Conservation (phyloP, 2,113 vertebrate genomes). For the Pangasianodon hypophthalmus region DNA sequence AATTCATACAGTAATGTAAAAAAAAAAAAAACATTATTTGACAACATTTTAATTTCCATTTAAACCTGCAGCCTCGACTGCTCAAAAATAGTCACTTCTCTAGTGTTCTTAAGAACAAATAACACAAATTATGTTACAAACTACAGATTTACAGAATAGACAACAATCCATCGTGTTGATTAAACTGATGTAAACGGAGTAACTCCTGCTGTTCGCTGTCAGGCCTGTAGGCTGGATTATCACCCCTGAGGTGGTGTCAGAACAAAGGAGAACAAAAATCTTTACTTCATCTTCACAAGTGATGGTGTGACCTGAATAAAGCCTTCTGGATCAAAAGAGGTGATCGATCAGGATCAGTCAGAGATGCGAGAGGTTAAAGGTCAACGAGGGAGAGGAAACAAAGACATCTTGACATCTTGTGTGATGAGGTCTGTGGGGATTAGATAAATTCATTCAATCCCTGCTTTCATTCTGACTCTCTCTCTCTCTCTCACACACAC, state of each 20-base stretch:
- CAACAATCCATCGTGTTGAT: not conserved
- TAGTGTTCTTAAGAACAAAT: not conserved
- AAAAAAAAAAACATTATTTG: not conserved
- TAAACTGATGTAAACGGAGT: not conserved
- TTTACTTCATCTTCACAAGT: not conserved
- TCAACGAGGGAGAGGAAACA: not conserved
- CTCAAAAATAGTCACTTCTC: not conserved
- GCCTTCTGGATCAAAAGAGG: not conserved
- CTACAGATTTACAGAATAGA: not conserved
- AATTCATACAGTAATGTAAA: not conserved
- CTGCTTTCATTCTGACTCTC: not conserved
- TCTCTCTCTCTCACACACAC: not conserved
- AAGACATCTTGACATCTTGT: not conserved
- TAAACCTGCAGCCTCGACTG: not conserved
- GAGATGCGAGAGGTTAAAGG: not conserved
- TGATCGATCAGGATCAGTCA: not conserved
- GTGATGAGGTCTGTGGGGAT: not conserved
- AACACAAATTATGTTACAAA: not conserved
- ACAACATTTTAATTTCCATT: not conserved
- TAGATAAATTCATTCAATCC: not conserved
- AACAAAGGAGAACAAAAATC: slow-evolving; percentile 5
- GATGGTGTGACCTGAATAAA: not conserved
- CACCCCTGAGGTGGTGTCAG: too few species aligned
- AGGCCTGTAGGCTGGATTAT: not conserved
- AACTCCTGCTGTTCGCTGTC: not conserved